Evolutionary conservation across 1,140 invertebrate species (phyloP), one percentile per base, ranked within the genome.

Genomic region (Megathymus violae): DNA sequence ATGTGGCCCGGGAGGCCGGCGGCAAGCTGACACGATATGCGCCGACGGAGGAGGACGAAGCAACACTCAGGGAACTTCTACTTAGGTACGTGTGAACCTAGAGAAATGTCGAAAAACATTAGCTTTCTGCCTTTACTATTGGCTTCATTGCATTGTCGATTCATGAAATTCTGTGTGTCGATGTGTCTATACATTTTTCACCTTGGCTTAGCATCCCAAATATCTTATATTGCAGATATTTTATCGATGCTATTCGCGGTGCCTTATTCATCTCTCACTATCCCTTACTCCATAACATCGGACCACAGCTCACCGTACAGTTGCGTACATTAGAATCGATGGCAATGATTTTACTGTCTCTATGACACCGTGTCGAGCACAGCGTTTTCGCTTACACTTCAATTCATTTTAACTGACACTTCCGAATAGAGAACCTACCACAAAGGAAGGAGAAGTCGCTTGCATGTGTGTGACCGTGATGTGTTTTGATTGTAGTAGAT

Each of bases 1-100:
- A 92, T 92, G 90, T 82, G 85, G 85, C 78, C 85, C 83, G 89
- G 90, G 85, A 92, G 91, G 89, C 78, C 83, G 91, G 85, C 85
- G 82, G 90, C 88, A 92, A 92, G 91, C 88, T 91, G 91, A 91
- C 88, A 82, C 86, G 89, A 91, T 91, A 91, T 92, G 91, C 89
- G 89, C 82, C 91, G 91, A 94, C 95, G 93, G 94, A 95, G 91
- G 95, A 96, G 91, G 95, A 96, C 93, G 95, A 96, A 93, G 94
- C 95, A 86, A 96, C 95, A 93, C 95, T 96, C 91, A 95, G 95
- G 93, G 95, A 96, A 94, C 94, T 96, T 93, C 95, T 96, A 92
- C 94, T 96, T 94, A 96, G 95, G 95, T 96, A 95, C 91, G 93
- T 93, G 80, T 71, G 70, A 85, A 71, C 74, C 67, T 85, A 84